Conservation (phyloP, 2,888 invertebrate genomes). For the Periphyllus acericola region DNA sequence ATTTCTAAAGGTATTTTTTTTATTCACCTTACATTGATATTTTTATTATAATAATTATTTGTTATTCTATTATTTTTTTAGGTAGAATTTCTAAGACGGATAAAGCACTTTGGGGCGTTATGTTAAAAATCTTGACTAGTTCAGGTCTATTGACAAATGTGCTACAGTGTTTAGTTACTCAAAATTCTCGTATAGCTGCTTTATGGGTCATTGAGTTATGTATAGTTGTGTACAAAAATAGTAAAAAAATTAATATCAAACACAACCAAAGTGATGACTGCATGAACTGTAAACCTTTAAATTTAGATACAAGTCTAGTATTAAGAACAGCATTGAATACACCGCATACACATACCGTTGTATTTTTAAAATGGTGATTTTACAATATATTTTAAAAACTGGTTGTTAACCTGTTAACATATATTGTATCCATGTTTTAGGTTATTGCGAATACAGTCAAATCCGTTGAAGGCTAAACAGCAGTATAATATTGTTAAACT, state of each 20-base stretch:
- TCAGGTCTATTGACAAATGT: constrained; percentile 27
- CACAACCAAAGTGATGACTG: constrained; percentile 11
- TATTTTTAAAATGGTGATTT: constrained; percentile 56
- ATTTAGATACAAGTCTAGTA: constrained; percentile 42
- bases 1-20: constrained; percentile 43
- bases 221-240: constrained; percentile 20
- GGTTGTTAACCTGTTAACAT: neutral
- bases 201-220: constrained; percentile 51
- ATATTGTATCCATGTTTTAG: neutral
- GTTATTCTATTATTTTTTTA: constrained; percentile 2
- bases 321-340: constrained; percentile 40
- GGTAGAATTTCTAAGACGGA: constrained; percentile 39
- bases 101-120: constrained; percentile 35
- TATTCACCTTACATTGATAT: neutral
- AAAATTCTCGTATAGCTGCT: constrained; percentile 36
- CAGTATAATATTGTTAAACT: constrained; percentile 27
- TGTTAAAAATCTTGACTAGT: constrained; percentile 18
- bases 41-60: neutral
- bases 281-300: constrained; percentile 5
- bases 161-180: constrained; percentile 48
- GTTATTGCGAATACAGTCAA: constrained; percentile 43
- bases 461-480: constrained; percentile 22
- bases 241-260: constrained; percentile 9
- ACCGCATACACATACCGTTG: constrained; percentile 19
- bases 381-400: neutral